Evolutionary conservation across 2,797 vertebrate genomes (phyloP), one percentile per base, ranked within the genome.

Genomic region (Acanthurus tractus): DNA sequence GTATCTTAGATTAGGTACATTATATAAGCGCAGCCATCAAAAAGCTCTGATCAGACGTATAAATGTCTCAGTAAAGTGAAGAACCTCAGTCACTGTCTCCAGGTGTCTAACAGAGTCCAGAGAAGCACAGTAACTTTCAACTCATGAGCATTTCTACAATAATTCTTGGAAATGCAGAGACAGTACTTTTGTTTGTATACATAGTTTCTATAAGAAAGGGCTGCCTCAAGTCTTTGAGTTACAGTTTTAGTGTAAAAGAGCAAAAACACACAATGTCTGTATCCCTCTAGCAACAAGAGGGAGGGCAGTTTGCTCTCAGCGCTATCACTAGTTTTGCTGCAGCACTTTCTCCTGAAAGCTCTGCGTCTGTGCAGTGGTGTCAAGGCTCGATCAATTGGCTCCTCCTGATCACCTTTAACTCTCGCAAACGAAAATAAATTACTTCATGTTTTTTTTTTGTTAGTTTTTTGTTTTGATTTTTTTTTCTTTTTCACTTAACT

Each of bases 221-320:
- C 75, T 82, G 88, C 88, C 86, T 82, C 88, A 95, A 94, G 95
- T 95, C 95, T 94, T 94, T 91, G 94, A 96, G 96, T 95, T 74
- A 92, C 95, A 95, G 94, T 52, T 81, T 78, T 70, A 95, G 95
- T 96, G 96, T 95, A 93, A 93, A 93, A 94, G 94, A 95, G 93
- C 94, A 92, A 94, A 85, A 76, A 86, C 48, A 34, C 58, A 58
- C 76, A 77, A 63, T 0, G 83, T 92, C 88, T 83, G 77, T 86
- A 81, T 93, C 93, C 92, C 94, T 93, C 86, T 78, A 76, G 93
- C 93, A 89, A 93, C 57, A 44, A 7, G 67, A 93, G 80, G 55
- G 73, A 57, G 74, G 79, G 69, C 22, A 38, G 62, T 84, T 89
- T 88, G 80, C 87, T 94, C 94, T 95, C 92, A 89, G 94, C 91